These are phyloP conservation scores for Eristalinus aeneus DNA, from an alignment of 2,888 invertebrate species.

Conservation along the genomic window DNA sequence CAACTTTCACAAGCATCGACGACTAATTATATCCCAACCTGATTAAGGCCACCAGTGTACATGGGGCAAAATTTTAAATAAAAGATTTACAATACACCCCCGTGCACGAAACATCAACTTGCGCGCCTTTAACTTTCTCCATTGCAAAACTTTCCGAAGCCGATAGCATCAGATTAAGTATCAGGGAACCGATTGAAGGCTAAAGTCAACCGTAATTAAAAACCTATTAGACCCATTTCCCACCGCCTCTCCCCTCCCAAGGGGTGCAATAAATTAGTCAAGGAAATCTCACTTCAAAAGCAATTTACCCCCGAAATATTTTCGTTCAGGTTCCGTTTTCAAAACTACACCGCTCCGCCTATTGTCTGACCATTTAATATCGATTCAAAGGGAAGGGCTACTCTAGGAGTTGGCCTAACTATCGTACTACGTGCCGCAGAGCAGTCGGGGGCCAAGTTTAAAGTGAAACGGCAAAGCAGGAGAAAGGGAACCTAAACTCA, in stretches of 20 bases:
- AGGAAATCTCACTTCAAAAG: slow-evolving; percentile 61
- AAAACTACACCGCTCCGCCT: background rate
- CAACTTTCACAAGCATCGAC: slow-evolving; percentile 35
- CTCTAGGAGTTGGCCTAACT: background rate
- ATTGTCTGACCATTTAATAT: background rate
- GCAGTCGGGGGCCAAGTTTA: background rate
- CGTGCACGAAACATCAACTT: background rate
- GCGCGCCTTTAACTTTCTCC: slow-evolving; percentile 1
- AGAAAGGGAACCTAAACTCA: background rate
- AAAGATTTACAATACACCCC: slow-evolving; percentile 55
- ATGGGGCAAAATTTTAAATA: slow-evolving; percentile 28
- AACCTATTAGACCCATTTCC: slow-evolving; percentile 63
- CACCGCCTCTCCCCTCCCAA: background rate
- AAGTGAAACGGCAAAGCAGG: background rate
- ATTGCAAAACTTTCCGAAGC: background rate
- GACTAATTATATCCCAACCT: slow-evolving; percentile 53
- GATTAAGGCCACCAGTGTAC: slow-evolving; percentile 43
- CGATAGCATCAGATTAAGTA: slow-evolving; percentile 15
- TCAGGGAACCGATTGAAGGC: slow-evolving; percentile 54
- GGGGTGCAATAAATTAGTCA: slow-evolving; percentile 65
- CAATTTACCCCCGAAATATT: slow-evolving; percentile 40
- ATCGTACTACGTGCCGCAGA: background rate
- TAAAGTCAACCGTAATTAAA: slow-evolving; percentile 69
- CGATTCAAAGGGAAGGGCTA: background rate
- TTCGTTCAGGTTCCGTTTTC: background rate